Conservation (phyloP, 1,140 invertebrate genomes). For the Holcopasites calliopsidis region DNA sequence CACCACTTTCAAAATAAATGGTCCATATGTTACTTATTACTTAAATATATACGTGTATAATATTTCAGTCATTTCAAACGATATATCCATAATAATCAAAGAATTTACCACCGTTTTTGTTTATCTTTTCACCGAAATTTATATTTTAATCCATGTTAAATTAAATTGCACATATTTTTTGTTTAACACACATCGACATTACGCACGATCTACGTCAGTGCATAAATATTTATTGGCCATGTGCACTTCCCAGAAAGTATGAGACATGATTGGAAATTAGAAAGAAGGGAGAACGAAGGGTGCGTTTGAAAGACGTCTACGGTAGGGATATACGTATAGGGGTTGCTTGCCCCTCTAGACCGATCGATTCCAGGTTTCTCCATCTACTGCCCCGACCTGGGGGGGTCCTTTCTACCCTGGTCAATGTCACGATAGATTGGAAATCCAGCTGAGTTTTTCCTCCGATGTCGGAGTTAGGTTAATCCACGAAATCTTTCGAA, state of each 20-base stretch:
- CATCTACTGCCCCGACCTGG: slow-evolving; percentile 29
- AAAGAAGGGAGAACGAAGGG: slow-evolving; percentile 26
- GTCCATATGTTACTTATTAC: too few relatives aligned
- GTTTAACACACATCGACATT: background rate
- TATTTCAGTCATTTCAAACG: too few relatives aligned
- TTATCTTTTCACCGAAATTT: too few relatives aligned
- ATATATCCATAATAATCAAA: too few relatives aligned
- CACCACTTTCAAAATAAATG: too few relatives aligned
- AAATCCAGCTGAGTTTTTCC: slow-evolving; percentile 36
- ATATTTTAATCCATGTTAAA: too few relatives aligned
- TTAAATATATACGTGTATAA: too few relatives aligned
- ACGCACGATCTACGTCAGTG: too few relatives aligned
- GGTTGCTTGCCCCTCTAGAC: slow-evolving; percentile 37
- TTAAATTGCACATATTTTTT: background rate
- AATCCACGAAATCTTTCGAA: background rate
- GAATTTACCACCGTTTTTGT: too few relatives aligned
- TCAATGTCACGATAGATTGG: slow-evolving; percentile 55
- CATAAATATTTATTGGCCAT: background rate
- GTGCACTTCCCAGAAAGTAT: background rate
- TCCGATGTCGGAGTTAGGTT: slow-evolving; percentile 16
- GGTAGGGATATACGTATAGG: slow-evolving; percentile 33
- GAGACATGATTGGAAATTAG: slow-evolving; percentile 27
- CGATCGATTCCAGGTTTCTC: slow-evolving; percentile 58
- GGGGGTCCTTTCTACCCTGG: slow-evolving; percentile 43
- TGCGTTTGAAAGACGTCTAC: slow-evolving; percentile 42